Evolutionary conservation across 2,888 invertebrate genomes (phyloP).

Genomic region (Pseudococcus jackbeardsleyi): DNA sequence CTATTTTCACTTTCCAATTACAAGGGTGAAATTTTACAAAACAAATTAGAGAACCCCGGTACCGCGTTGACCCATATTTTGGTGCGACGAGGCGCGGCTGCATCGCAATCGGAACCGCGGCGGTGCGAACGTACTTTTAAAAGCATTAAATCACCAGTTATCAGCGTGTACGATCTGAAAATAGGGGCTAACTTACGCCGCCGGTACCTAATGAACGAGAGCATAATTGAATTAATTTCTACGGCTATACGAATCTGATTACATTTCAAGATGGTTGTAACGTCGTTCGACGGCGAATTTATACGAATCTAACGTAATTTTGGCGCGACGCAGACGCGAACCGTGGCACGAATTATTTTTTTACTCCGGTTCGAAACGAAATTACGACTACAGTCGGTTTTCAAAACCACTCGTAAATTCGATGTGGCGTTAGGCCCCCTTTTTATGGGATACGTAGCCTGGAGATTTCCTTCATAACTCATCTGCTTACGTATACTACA

Average conservation of each 20-base stretch:
- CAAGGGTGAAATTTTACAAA: slow-evolving; percentile 46
- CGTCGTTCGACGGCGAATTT: slow-evolving; percentile 2
- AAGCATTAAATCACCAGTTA: slow-evolving; percentile 52
- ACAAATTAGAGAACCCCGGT: slow-evolving; percentile 20
- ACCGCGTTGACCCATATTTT: not conserved
- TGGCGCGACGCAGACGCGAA: not conserved
- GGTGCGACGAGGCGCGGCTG: not conserved
- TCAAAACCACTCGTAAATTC: slow-evolving; percentile 14
- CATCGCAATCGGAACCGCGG: not conserved
- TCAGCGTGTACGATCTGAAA: slow-evolving; percentile 24
- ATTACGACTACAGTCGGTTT: not conserved
- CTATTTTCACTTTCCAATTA: slow-evolving; percentile 53
- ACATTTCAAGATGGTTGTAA: slow-evolving; percentile 49
- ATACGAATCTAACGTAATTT: slow-evolving; percentile 27
- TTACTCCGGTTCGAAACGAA: not conserved
- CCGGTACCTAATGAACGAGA: slow-evolving; percentile 34
- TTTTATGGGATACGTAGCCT: not conserved
- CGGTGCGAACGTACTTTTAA: not conserved
- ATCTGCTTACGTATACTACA: too few species aligned
- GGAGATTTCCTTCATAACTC: not conserved
- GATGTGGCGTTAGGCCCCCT: too few species aligned
- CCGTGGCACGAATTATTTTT: slow-evolving; percentile 5
- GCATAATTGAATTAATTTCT: slow-evolving; percentile 41
- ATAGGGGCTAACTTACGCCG: slow-evolving; percentile 27
- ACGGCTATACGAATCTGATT: slow-evolving; percentile 27